Conservation (phyloP, 2,113 vertebrate species). For the Telmatochromis bifrenatus region DNA sequence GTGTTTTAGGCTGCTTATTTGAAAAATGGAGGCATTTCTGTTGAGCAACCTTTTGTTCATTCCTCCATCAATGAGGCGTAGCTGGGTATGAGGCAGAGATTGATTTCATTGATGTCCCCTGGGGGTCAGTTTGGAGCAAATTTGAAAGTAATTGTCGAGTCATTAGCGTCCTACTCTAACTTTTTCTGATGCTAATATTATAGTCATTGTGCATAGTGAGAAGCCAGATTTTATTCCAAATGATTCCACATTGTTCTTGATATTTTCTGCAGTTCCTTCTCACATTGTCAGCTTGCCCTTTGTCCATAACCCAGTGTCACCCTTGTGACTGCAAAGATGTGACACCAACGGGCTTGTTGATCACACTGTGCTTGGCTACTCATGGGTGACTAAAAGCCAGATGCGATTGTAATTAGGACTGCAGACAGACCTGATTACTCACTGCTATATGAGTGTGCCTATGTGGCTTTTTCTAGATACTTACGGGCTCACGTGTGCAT, state of each 20-base stretch:
- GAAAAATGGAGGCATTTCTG: background rate
- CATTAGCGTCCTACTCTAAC: background rate
- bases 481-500: background rate
- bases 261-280: background rate
- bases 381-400: conserved; percentile 48
- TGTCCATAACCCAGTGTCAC: background rate
- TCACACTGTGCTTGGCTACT: conserved; percentile 24
- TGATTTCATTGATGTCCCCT: background rate
- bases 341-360: conserved; percentile 30
- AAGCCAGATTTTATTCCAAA: background rate
- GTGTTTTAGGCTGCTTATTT: background rate
- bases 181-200: background rate
- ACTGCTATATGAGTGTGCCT: background rate
- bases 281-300: background rate
- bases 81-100: background rate
- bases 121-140: background rate
- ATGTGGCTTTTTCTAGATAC: background rate
- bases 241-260: background rate
- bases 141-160: background rate
- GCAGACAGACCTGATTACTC: conserved; percentile 39
- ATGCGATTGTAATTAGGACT: conserved; percentile 34
- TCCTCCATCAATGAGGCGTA: background rate
- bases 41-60: background rate
- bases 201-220: background rate
- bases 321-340: background rate